Conservation (phyloP, 2,797 vertebrate species). For the Simalia tracyae region DNA sequence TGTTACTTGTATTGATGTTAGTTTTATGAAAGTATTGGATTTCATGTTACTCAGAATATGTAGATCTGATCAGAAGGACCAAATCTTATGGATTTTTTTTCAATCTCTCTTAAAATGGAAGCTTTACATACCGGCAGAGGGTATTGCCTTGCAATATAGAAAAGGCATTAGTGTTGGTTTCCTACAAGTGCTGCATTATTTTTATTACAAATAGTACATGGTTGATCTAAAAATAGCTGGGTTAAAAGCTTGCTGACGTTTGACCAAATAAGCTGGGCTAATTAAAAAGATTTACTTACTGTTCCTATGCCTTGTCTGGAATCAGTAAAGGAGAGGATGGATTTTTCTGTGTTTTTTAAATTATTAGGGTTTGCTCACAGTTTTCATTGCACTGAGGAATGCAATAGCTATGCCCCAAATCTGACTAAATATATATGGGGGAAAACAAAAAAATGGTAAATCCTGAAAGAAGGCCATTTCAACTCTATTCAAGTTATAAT, state of each 20-base stretch:
- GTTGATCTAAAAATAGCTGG: neutral
- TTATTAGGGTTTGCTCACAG: neutral
- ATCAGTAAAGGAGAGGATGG: neutral
- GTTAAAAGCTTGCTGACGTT: neutral
- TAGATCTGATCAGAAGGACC: neutral
- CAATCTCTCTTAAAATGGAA: neutral
- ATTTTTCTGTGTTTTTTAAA: neutral
- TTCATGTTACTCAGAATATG: neutral
- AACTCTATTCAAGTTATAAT: conserved; percentile 69
- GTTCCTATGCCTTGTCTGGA: neutral
- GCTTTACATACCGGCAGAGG: neutral
- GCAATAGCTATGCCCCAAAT: neutral
- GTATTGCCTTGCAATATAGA: neutral
- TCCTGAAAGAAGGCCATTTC: conserved; percentile 31
- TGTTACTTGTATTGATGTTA: neutral
- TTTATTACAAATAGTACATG: neutral
- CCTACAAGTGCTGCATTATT: neutral
- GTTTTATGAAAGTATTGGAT: neutral
- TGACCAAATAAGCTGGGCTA: neutral
- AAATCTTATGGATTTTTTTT: neutral
- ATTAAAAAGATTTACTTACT: conserved; percentile 8
- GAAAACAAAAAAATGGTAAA: neutral
- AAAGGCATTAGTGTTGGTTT: neutral
- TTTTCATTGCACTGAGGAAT: neutral
- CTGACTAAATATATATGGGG: neutral